Base-by-base conservation (phyloP, 2,797 vertebrate genomes). In the Momotus momota region DNA sequence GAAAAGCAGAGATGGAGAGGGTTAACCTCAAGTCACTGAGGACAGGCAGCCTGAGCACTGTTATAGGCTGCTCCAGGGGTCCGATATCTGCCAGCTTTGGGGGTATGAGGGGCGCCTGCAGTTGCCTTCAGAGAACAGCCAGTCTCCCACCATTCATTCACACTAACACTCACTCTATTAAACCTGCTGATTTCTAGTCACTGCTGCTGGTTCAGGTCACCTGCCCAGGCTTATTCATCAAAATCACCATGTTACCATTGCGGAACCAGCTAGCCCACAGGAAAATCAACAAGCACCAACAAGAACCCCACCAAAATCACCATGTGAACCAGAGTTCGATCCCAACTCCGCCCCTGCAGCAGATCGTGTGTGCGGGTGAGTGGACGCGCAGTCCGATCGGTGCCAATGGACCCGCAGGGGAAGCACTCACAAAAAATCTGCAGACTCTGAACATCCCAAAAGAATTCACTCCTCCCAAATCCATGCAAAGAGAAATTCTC, bases 231-330 rank as follows among this genome's bases (percentile, higher is more conserved):
- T 94, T 94, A 96, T 91, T 95, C 94, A 94, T 94, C 71, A 67
- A 90, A 92, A 96, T 94, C 96, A 93, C 93, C 88, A 0, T 17
- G 25, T 82, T 92, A 95, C 94, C 95, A 69, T 40, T 0, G 88
- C 93, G 10, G 88, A 96, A 96, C 84, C 95, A 95, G 92, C 92
- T 94, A 97, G 81, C 95, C 92, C 96, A 93, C 77, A 95, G 95
- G 96, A 96, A 95, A 96, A 97, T 96, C 81, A 91, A 98, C 90
- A 97, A 97, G 96, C 90, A 97, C 96, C 97, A 96, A 95, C 96
- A 95, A 96, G 94, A 97, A 96, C 86, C 90, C 94, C 75, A 14
- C 91, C 93, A 94, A 94, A 97, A 96, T 97, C 95, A 97, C 94
- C 95, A 88, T 94, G 96, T 94, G 95, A 97, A 96, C 87, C 86